Evolutionary conservation across 2,797 vertebrate genomes (phyloP).

Genomic region (Artibeus lituratus): DNA sequence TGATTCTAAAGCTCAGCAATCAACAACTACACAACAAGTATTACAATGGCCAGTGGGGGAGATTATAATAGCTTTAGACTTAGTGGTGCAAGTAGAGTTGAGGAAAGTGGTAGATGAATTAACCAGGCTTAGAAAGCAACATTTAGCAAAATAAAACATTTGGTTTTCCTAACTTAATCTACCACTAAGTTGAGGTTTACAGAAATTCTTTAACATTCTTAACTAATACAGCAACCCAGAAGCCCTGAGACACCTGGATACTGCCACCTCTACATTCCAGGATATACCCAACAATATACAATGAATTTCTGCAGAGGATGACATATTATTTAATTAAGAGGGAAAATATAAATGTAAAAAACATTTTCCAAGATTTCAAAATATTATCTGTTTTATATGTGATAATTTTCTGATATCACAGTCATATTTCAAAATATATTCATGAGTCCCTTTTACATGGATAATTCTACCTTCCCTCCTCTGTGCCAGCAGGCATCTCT

Average conservation of each 20-base stretch:
- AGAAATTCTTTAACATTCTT: background rate
- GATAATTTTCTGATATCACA: background rate
- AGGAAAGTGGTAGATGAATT: background rate
- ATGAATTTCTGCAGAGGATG: background rate
- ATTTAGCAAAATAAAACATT: background rate
- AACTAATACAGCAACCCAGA: too few relatives aligned
- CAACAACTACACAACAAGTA: background rate
- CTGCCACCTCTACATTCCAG: background rate
- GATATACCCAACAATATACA: too few relatives aligned
- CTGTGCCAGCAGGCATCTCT: background rate
- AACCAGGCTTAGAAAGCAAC: background rate
- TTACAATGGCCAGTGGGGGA: background rate
- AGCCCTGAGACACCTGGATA: background rate
- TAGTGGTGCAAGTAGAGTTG: background rate
- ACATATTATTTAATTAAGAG: background rate
- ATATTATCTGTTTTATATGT: background rate
- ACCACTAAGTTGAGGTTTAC: background rate
- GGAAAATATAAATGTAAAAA: background rate
- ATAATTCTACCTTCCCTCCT: background rate
- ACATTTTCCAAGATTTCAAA: background rate
- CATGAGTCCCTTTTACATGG: background rate
- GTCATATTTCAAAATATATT: background rate
- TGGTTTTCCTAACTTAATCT: background rate
- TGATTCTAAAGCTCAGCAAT: background rate
- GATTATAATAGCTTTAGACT: background rate